Base-by-base conservation (phyloP, 2,797 vertebrate genomes). In the Avahi laniger region DNA sequence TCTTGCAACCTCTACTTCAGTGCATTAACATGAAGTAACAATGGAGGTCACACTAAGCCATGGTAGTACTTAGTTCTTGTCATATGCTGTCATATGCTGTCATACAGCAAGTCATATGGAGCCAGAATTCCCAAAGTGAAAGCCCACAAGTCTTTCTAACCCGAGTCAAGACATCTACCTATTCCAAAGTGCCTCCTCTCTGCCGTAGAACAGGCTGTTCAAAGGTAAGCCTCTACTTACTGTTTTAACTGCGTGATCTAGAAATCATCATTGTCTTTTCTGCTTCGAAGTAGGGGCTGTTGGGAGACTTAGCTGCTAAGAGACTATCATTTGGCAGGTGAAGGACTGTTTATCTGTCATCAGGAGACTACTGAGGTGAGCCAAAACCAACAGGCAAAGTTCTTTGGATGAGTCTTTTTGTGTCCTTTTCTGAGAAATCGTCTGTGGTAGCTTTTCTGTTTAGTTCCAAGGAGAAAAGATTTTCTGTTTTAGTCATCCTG, bases 21-120 rank as follows among this genome's bases (percentile, higher is more conserved):
- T 75, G 57, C 57, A 52, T 70, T 88, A 41, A 54, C 80, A 63
- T 69, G 38, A 65, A 89, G 6, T 83, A 91, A 0, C 57, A 57
- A 69, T 76, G 35, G 69, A 90, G 52, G 83, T 35, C 61, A 94
- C 17, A 52, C 79, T 84, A 38, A 83, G 30, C 84, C 61, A 14
- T 59, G 30, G 33, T 84, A 75, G n/a, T 93, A 93, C 93, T 96
- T 89, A 59, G 90, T n/a, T 92, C 52, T 89, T 82, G 96, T 96
- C 43, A 70, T 96, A 69, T 35, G 26, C 67, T 91, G 90, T 80
- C n/a, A n/a, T n/a, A n/a, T n/a, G n/a, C n/a, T n/a, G n/a, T n/a
- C n/a, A n/a, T n/a, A n/a, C 50, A 87, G 0, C 18, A 79, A 92
- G 76, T 83, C 90, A 14, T 26, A 65, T 20, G 10, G 46, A 91